These are phyloP conservation scores for Tragelaphus buxtoni DNA, from an alignment of 2,113 vertebrate species.

Conservation along the genomic window DNA sequence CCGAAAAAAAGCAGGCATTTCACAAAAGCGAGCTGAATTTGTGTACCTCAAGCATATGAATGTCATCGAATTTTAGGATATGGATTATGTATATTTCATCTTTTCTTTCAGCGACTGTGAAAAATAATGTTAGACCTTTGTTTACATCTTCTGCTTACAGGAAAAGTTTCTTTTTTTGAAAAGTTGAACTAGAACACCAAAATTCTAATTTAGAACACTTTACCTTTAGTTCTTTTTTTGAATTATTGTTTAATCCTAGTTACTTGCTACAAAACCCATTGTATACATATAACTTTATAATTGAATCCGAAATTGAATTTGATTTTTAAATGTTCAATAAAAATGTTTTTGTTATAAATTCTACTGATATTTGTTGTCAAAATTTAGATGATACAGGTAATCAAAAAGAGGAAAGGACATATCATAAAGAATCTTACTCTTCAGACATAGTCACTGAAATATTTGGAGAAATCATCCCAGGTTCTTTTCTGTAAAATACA, in stretches of 20 bases:
- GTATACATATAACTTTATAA: background rate
- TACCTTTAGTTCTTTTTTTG: background rate
- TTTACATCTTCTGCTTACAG: background rate
- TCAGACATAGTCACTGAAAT: background rate
- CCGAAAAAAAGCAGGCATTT: background rate
- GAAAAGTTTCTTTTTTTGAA: background rate
- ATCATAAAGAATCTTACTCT: background rate
- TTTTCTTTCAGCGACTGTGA: conserved; percentile 40
- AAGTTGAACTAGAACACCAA: background rate
- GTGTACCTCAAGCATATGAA: background rate
- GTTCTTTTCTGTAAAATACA: background rate
- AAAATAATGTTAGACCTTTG: conserved; percentile 13
- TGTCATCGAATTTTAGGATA: background rate
- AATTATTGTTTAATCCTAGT: background rate
- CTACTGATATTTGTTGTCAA: background rate
- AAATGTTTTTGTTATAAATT: background rate
- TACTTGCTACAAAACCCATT: background rate
- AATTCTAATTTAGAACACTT: background rate
- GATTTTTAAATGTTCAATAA: background rate
- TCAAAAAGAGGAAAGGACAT: background rate
- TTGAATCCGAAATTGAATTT: background rate
- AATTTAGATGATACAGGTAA: background rate
- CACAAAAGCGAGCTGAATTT: background rate
- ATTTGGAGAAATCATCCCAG: background rate
- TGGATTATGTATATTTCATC: conserved; percentile 40